phyloP scores from a whole-genome alignment of 1,140 invertebrate species.

The Hypothenemus hampei region DNA sequence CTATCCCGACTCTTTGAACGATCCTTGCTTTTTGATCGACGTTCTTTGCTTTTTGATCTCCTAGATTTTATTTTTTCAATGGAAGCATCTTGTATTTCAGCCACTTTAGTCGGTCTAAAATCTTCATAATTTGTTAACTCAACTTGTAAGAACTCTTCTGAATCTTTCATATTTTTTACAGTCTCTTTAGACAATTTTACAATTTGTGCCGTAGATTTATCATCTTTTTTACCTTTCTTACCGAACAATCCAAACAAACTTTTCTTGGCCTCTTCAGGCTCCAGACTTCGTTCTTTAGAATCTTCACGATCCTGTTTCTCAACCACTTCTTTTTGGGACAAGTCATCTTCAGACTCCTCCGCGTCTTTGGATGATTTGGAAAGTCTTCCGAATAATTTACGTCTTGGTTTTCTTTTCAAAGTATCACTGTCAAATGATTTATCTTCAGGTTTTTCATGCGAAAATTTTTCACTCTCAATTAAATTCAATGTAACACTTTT shows the following conservation, averaged over 20 bases:
- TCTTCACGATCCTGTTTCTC: constrained; percentile 42
- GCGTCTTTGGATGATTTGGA: constrained; percentile 37
- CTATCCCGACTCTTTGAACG: constrained; percentile 21
- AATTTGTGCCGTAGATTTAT: no score
- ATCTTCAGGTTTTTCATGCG: constrained; percentile 20
- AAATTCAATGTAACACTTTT: constrained; percentile 36
- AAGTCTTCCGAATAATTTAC: constrained; percentile 36
- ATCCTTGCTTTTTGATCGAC: constrained; percentile 14
- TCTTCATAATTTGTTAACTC: constrained; percentile 24
- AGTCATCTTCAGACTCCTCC: constrained; percentile 35
- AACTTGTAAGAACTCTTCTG: constrained; percentile 10
- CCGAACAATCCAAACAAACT: constrained; percentile 28
- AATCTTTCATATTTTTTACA: constrained; percentile 24
- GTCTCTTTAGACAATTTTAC: constrained; percentile 15
- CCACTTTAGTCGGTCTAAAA: constrained; percentile 10
- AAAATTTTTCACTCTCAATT: constrained; percentile 40
- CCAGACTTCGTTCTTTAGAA: constrained; percentile 33
- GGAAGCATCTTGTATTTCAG: neutral
- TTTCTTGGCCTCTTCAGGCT: constrained; percentile 22
- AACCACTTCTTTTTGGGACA: constrained; percentile 32
- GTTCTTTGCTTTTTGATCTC: constrained; percentile 14
- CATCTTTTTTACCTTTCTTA: constrained; percentile 24
- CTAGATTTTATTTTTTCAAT: neutral
- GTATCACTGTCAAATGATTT: constrained; percentile 25
- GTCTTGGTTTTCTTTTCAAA: constrained; percentile 29